A percentile compares a stretch with the other conserved stretches of the same genome.
These are phyloP conservation scores for Origma solitaria DNA, from an alignment of 2,113 vertebrate species.

Conservation along the genomic window DNA sequence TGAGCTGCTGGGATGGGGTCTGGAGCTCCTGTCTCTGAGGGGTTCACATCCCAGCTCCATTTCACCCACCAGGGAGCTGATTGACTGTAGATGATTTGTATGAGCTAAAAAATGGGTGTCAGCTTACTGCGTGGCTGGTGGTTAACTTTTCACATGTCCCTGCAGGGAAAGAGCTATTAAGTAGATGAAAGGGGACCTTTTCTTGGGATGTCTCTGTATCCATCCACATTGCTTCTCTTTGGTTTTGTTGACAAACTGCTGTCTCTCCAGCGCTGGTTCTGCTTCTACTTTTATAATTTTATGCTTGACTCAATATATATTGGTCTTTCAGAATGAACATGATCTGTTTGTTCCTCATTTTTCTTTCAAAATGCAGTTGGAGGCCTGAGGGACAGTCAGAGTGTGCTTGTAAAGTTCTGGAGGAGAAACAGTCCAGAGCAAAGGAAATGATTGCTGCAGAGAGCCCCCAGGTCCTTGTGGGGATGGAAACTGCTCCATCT, in stretches of 20 bases:
- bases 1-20: neutral
- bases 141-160: neutral
- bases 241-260: neutral
- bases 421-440: neutral
- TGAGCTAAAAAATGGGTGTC: neutral
- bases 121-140: neutral
- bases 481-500: neutral
- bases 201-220: neutral
- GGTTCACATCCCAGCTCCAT: neutral
- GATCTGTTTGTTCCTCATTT: neutral
- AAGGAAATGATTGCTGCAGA: neutral
- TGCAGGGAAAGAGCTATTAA: neutral
- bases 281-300: neutral
- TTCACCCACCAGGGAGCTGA: neutral
- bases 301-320: neutral
- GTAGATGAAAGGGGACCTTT: neutral
- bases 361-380: neutral
- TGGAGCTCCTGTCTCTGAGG: neutral
- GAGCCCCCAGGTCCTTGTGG: rapidly evolving
- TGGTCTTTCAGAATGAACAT: neutral
- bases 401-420: neutral
- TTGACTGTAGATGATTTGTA: neutral
- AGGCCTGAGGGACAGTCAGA: neutral
- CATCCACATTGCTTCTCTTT: neutral
- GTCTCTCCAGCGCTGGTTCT: neutral